phyloP scores from a whole-genome alignment of 2,797 vertebrate genomes.

The Labeo calbasu region DNA sequence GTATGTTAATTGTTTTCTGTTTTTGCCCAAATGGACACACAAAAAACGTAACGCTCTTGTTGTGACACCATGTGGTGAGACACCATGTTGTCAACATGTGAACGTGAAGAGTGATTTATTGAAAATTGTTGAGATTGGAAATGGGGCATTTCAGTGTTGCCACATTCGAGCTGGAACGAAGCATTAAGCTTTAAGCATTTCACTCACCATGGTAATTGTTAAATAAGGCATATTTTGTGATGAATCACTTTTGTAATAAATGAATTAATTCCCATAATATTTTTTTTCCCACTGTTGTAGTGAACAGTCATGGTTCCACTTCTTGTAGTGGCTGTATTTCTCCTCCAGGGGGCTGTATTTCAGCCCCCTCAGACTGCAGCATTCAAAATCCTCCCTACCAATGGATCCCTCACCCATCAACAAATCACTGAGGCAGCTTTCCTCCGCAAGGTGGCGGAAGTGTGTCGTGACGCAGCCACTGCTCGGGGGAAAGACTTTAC shows the following conservation, averaged over 20 bases:
- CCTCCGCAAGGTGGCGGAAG: constrained; percentile 14
- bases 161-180: no score
- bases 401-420: constrained; percentile 35
- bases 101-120: no score
- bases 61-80: not conserved
- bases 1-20: no score
- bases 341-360: not conserved
- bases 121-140: no score
- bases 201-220: not conserved
- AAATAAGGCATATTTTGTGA: not conserved
- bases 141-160: no score
- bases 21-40: not conserved
- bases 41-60: not conserved
- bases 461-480: not conserved
- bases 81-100: no score
- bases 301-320: not conserved
- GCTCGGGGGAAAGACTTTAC: not conserved
- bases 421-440: constrained; percentile 30
- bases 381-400: not conserved
- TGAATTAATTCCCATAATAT: not conserved
- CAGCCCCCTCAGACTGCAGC: not conserved
- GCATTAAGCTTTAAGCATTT: no score
- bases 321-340: constrained; percentile 16
- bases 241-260: not conserved
- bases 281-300: not conserved